A percentile compares a stretch with the other conserved stretches of the same genome.
These are phyloP conservation scores for Ginglymostoma cirratum DNA, from an alignment of 2,113 vertebrate genomes.

Conservation along the genomic window DNA sequence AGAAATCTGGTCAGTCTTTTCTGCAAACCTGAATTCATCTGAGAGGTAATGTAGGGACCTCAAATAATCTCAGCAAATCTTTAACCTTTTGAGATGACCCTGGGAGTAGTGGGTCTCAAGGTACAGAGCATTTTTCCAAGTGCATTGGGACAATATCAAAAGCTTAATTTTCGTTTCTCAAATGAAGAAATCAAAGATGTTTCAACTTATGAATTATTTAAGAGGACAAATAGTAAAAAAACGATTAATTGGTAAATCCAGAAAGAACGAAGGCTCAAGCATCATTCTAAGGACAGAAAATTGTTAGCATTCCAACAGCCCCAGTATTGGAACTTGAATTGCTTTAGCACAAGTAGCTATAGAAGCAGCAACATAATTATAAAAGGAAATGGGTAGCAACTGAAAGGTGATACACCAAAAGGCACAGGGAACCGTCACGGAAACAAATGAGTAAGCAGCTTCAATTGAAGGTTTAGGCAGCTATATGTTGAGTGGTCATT, in stretches of 20 bases:
- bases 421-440: background rate
- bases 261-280: background rate
- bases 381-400: background rate
- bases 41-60: too few species aligned
- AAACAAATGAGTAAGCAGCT: background rate
- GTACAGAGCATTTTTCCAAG: too few species aligned
- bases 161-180: background rate
- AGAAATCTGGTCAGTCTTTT: too few species aligned
- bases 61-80: too few species aligned
- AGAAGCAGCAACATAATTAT: background rate
- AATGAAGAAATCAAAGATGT: background rate
- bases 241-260: background rate
- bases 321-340: background rate
- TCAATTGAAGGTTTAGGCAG: background rate
- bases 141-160: background rate
- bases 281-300: background rate
- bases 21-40: too few species aligned
- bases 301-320: background rate
- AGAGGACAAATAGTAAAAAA: too few species aligned
- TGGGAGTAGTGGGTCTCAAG: too few species aligned
- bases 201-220: too few species aligned
- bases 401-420: background rate
- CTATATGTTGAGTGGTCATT: background rate
- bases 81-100: too few species aligned
- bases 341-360: background rate